Evolutionary conservation across 2,797 vertebrate species (phyloP), one percentile per base, ranked within the genome.

Genomic region (Peromyscus attwateri): DNA sequence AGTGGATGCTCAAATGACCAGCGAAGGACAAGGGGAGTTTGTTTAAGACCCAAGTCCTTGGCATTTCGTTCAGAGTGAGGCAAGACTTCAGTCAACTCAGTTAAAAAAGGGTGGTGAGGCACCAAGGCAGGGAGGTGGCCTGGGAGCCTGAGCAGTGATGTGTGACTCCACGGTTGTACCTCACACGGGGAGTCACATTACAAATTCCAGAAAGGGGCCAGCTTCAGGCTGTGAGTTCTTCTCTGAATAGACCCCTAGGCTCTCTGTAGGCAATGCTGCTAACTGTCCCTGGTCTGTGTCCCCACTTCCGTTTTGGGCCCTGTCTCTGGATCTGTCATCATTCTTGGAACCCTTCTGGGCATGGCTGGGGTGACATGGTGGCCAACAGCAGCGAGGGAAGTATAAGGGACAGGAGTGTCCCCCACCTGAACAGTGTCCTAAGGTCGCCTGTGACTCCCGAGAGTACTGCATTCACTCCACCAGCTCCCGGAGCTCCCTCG

Each of bases 41-140:
- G 88, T 31, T 84, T 31, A 93, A 87, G 92, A 84, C 87, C 17
- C 40, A 2, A 62, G 37, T 87, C 60, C 77, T 40, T 82, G 88
- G 68, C 70, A 14, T 71, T 84, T 83, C 0, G 0, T 71, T 87
- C 23, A 46, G 70, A 70, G 68, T 4, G 25, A 37, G 16, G 55
- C 17, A 23, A 82, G 34, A 12, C 62, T 84, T 71, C 4, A 13
- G 80, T 89, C 76, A 92, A 13, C 52, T 34, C 37, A 23, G 75
- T 52, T 46, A 9, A 66, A 60, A n/a, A 29, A 57, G 7, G 34
- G 52, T 17, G 12, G 43, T 9, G 55, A 77, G 46, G 71, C 8
- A 0, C 66, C 2, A 27, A 7, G 31, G 40, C 52, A 17, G 76
- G 43, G 57, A 76, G 43, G 43, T 3, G 27, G 46, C 34, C 64